Base-by-base conservation (phyloP, 2,888 invertebrate genomes). In the Mesorhabditis belari region DNA sequence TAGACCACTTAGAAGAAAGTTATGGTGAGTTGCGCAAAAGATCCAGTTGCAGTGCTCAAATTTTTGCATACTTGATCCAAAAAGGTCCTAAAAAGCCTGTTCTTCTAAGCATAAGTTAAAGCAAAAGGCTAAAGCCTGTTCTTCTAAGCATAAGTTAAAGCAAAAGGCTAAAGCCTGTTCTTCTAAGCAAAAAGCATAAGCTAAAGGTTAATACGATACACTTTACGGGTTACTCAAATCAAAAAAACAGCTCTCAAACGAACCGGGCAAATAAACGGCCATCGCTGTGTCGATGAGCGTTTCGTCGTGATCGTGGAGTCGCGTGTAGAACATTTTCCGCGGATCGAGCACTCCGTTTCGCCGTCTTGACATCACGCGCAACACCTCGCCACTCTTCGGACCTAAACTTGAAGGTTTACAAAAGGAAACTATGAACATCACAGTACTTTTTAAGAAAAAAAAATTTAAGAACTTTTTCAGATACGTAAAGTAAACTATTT, bases 221-320 rank as follows among this genome's bases (percentile, higher is more conserved):
- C 2, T 12, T 23, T 29, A 19, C 25, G 5, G 17, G n/a, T 3
- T 24, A 23, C 2, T 21, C 6, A 3, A 53, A 3, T 26, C 23
- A 5, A 53, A 53, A 91, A 51, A 85, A 84, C 0, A 91, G 91
- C 0, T 87, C 89, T 88, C 75, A 55, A 71, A 71, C n/a, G n/a
- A 5, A 88, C 88, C 88, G 76, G 89, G 89, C 85, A 91, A 90
- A 88, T 88, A 91, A 1, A 91, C 79, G 0, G 90, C 84, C 51
- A 91, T 72, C 19, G 82, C 82, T 62, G 85, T 87, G 79, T 91
- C 91, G 24, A 91, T 85, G 57, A 87, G 77, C 76, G 88, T 87
- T 17, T 83, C 82, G 3, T 63, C 25, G 21, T 58, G 52, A 56
- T 72, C 66, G 62, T 65, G 75, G 6, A 79, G 55, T 54, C 66